These are phyloP conservation scores for Rhodeus uyekii DNA, from an alignment of 2,797 vertebrate species.

Conservation along the genomic window DNA sequence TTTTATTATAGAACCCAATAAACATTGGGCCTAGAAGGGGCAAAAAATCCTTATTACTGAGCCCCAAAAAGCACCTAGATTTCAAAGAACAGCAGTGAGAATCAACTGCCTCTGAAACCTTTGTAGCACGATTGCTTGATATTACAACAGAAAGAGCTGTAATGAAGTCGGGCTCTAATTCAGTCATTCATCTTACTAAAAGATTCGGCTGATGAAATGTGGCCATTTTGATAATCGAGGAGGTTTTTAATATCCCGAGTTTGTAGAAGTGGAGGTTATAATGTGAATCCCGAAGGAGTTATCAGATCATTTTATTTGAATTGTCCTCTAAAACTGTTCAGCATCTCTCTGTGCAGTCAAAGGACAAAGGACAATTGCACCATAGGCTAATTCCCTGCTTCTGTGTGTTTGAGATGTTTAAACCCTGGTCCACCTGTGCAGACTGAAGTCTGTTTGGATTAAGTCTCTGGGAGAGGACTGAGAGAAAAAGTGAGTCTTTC, in stretches of 20 bases:
- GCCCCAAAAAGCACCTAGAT: neutral
- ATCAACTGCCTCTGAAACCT: neutral
- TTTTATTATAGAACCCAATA: neutral
- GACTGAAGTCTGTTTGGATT: slow-evolving; percentile 31
- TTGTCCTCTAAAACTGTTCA: slow-evolving; percentile 15
- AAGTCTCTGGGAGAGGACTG: neutral
- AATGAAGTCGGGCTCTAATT: slow-evolving; percentile 30
- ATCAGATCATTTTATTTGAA: slow-evolving; percentile 40
- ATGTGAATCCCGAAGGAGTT: slow-evolving; percentile 21
- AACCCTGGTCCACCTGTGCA: slow-evolving; percentile 17
- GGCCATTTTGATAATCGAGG: slow-evolving; percentile 36
- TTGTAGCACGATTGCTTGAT: neutral
- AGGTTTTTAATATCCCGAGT: slow-evolving; percentile 42
- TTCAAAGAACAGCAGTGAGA: neutral
- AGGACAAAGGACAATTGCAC: neutral
- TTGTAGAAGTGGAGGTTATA: slow-evolving; percentile 37
- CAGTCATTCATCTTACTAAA: slow-evolving; percentile 23
- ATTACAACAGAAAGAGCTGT: slow-evolving; percentile 28
- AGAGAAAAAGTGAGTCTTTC: neutral
- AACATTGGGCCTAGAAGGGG: neutral
- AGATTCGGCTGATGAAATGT: slow-evolving; percentile 22
- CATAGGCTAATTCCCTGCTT: neutral
- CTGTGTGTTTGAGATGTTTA: neutral
- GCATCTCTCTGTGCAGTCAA: slow-evolving; percentile 13
- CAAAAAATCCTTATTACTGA: neutral